A percentile compares a stretch with the other conserved stretches of the same genome.
These are phyloP conservation scores for Calypte anna DNA, from an alignment of 2,113 vertebrate species.

Conservation along the genomic window DNA sequence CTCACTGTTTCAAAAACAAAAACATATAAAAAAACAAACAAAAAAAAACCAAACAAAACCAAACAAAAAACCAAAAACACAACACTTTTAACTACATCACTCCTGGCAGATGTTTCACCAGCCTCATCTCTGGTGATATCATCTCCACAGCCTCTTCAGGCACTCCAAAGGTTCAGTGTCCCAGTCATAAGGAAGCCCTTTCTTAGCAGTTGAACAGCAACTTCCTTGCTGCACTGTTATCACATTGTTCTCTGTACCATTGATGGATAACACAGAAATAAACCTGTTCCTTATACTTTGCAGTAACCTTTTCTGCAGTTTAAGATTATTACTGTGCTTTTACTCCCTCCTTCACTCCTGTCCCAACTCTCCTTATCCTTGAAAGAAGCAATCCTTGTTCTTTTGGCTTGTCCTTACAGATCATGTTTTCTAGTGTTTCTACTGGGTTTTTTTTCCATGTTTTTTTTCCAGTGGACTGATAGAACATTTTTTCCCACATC, in stretches of 20 bases:
- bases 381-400: neutral
- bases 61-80: too few relatives aligned
- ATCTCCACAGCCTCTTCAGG: neutral
- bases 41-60: neutral
- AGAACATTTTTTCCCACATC: neutral
- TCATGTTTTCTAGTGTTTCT: neutral
- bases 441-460: too few relatives aligned
- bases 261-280: too few relatives aligned
- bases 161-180: neutral
- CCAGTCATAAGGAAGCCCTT: neutral
- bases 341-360: neutral
- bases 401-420: neutral
- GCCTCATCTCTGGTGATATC: neutral
- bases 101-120: neutral
- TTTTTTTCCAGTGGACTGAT: neutral
- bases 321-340: neutral
- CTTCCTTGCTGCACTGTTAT: neutral
- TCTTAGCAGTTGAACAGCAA: neutral
- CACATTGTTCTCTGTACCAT: neutral
- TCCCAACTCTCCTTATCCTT: neutral
- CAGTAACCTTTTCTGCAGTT: neutral
- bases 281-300: neutral
- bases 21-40: too few relatives aligned
- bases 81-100: neutral
- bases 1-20: neutral